Percentiles rank a stretch among this genome's conserved stretches.
phyloP scores from a whole-genome alignment of 1,140 invertebrate genomes.

The Trachymyrmex septentrionalis region DNA sequence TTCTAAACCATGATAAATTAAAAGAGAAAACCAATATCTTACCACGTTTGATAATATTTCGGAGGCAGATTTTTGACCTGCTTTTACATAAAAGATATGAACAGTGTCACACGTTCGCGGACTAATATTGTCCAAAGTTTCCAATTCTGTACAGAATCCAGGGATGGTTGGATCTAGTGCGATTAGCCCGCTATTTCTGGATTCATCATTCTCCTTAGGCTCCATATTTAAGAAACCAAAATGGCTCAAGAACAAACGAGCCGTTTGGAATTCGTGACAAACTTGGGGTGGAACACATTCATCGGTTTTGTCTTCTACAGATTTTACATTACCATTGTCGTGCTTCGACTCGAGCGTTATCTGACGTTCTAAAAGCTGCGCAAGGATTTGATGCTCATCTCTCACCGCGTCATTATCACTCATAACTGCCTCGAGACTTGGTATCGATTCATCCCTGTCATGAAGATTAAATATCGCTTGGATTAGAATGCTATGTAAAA shows the following conservation, averaged over 20 bases:
- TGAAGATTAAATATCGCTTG: constrained; percentile 20
- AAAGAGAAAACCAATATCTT: constrained; percentile 69
- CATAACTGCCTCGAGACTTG: constrained; percentile 91
- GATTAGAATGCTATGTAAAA: not conserved
- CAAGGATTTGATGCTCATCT: constrained; percentile 85
- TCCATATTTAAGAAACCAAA: constrained; percentile 96
- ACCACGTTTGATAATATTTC: constrained; percentile 95
- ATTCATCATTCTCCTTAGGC: constrained; percentile 87
- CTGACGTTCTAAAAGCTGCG: constrained; percentile 82
- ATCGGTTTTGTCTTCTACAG: constrained; percentile 86
- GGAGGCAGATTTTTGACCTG: constrained; percentile 91
- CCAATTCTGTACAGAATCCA: constrained; percentile 91
- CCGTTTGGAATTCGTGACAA: constrained; percentile 97
- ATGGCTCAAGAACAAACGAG: constrained; percentile 96
- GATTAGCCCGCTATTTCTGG: constrained; percentile 89
- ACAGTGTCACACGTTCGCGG: constrained; percentile 96
- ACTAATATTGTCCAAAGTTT: constrained; percentile 93
- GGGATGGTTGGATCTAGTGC: constrained; percentile 92
- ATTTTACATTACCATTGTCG: constrained; percentile 86
- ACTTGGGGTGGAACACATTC: constrained; percentile 94
- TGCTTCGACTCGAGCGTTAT: constrained; percentile 87
- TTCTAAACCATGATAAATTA: constrained; percentile 43
- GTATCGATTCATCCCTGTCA: constrained; percentile 93
- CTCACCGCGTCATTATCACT: constrained; percentile 86
- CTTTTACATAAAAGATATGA: constrained; percentile 97